phyloP scores from a whole-genome alignment of 2,888 invertebrate species.

The Emmelina monodactyla region DNA sequence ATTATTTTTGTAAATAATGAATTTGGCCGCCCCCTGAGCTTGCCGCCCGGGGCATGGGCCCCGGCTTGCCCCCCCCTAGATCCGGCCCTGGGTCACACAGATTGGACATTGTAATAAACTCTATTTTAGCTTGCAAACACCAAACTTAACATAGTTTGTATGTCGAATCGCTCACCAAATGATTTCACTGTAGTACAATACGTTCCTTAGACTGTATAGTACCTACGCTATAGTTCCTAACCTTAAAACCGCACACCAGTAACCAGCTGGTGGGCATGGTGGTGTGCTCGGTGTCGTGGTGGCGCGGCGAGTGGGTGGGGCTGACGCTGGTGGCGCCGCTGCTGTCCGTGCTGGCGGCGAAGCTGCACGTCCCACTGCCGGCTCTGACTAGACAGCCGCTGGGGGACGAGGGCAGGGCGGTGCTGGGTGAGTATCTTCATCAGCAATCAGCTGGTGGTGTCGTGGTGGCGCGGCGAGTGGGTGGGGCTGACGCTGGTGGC shows the following conservation, averaged over 20 bases:
- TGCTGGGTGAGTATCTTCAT: constrained; percentile 27
- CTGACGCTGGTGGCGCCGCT: constrained; percentile 66
- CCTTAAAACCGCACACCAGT: constrained; percentile 19
- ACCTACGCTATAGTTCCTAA: neutral
- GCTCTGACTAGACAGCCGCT: constrained; percentile 17
- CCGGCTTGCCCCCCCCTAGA: too few species aligned
- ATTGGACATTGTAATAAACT: too few species aligned
- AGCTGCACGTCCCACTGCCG: constrained; percentile 39
- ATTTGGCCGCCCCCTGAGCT: too few species aligned
- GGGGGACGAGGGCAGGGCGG: constrained; percentile 21
- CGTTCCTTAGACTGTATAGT: too few species aligned
- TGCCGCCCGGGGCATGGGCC: too few species aligned
- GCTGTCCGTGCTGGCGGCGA: constrained; percentile 44
- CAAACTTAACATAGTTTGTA: too few species aligned
- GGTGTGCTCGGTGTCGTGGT: constrained; percentile 68
- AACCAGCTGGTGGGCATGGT: constrained; percentile 58
- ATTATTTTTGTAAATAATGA: too few species aligned
- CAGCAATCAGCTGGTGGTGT: neutral
- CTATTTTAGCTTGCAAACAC: too few species aligned
- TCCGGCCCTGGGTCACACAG: too few species aligned
- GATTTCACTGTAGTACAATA: too few species aligned
- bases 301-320: constrained; percentile 70
- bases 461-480: neutral
- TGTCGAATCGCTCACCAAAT: too few species aligned
- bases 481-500: constrained; percentile 15